These are phyloP conservation scores for Erynnis tages DNA, from an alignment of 2,888 invertebrate species.

Conservation along the genomic window DNA sequence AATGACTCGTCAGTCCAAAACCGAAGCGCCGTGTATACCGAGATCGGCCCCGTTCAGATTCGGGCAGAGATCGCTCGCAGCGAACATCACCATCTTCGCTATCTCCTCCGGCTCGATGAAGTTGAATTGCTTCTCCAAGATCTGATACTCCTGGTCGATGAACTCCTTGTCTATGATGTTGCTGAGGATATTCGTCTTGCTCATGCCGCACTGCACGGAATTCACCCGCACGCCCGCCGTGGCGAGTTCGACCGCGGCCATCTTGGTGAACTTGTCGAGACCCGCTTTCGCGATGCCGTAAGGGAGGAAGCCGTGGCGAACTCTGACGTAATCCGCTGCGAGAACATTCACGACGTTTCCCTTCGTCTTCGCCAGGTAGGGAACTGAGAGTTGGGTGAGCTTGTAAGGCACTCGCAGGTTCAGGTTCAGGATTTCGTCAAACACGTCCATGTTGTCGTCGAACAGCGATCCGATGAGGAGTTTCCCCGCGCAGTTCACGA, in stretches of 20 bases:
- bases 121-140: slow-evolving; percentile 46
- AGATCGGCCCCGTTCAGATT: slow-evolving; percentile 46
- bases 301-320: slow-evolving; percentile 51
- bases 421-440: slow-evolving; percentile 53
- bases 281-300: slow-evolving; percentile 53
- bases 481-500: slow-evolving; percentile 58
- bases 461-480: slow-evolving; percentile 49
- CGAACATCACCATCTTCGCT: slow-evolving; percentile 46
- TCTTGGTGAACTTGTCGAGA: slow-evolving; percentile 53
- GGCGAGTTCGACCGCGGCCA: slow-evolving; percentile 52
- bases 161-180: slow-evolving; percentile 38
- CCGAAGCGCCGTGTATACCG: slow-evolving; percentile 11
- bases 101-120: slow-evolving; percentile 50
- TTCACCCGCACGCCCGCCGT: slow-evolving; percentile 55
- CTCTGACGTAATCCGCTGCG: slow-evolving; percentile 43
- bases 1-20: not conserved
- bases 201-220: slow-evolving; percentile 47
- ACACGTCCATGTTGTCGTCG: slow-evolving; percentile 51
- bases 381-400: slow-evolving; percentile 51
- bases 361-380: slow-evolving; percentile 50
- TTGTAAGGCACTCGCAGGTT: slow-evolving; percentile 57
- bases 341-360: slow-evolving; percentile 58
- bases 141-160: slow-evolving; percentile 37
- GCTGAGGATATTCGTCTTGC: slow-evolving; percentile 45
- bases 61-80: slow-evolving; percentile 50